These are phyloP conservation scores for Notospermus geniculatus DNA, from an alignment of 1,140 invertebrate species.

Conservation along the genomic window DNA sequence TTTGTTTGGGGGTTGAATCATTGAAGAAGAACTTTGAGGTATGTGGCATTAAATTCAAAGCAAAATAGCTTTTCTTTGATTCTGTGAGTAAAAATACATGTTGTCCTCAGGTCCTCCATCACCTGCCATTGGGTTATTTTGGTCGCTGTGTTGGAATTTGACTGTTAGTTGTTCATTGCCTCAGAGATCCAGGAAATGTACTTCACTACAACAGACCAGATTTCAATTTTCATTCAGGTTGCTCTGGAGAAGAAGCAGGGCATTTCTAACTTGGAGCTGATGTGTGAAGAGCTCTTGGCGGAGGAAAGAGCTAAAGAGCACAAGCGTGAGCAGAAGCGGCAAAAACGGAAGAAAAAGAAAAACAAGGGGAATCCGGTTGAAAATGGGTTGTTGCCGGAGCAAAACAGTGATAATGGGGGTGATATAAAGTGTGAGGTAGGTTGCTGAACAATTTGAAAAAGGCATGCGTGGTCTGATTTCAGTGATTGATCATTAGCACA, in stretches of 20 bases:
- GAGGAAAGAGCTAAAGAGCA: constrained; percentile 81
- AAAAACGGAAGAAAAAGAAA: constrained; percentile 82
- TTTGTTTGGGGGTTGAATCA: constrained; percentile 81
- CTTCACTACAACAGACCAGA: no score
- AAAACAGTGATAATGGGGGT: neutral
- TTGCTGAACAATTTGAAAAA: no score
- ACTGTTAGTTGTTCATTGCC: no score
- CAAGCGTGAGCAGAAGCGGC: constrained; percentile 80
- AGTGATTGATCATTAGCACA: no score
- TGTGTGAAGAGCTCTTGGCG: constrained; percentile 52
- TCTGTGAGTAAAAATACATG: no score
- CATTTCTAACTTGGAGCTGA: constrained; percentile 67
- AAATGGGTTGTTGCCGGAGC: constrained; percentile 19
- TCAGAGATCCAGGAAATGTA: no score
- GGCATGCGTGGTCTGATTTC: no score
- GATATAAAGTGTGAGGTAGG: neutral
- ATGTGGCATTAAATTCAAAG: no score
- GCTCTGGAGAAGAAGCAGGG: constrained; percentile 85
- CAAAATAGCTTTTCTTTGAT: no score
- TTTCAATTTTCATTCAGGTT: constrained; percentile 62
- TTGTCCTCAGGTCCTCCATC: no score
- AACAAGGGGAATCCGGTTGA: constrained; percentile 45
- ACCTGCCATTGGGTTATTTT: no score
- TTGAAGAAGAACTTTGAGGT: constrained; percentile 80
- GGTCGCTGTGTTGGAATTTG: no score